These are phyloP conservation scores for Hirundichthys speculiger DNA, from an alignment of 2,113 vertebrate genomes.

Conservation along the genomic window DNA sequence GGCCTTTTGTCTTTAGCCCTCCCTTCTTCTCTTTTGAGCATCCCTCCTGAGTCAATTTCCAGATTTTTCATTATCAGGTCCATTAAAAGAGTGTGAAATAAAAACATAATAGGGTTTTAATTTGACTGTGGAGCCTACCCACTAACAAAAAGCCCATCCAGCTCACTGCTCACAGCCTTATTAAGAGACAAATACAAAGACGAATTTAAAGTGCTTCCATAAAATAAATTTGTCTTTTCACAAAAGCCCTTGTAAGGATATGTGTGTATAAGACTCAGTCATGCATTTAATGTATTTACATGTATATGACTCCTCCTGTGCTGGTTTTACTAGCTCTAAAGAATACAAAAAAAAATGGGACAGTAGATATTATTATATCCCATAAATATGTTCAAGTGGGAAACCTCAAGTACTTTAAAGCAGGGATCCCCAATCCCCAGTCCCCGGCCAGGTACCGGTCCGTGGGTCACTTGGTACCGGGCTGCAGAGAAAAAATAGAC, in stretches of 20 bases:
- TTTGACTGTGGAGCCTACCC: conserved; percentile 68
- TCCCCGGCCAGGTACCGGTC: no score
- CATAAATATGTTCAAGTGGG: conserved; percentile 59
- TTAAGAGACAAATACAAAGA: conserved; percentile 51
- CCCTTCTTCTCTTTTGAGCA: conserved; percentile 6
- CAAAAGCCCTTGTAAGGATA: background rate
- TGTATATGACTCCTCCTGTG: conserved; percentile 16
- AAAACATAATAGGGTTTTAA: conserved; percentile 82
- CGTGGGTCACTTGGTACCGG: no score
- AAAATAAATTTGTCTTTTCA: conserved; percentile 20
- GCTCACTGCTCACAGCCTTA: conserved; percentile 53
- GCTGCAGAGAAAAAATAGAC: no score
- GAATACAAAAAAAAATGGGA: conserved; percentile 34
- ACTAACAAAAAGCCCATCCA: conserved; percentile 52
- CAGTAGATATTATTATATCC: conserved; percentile 38
- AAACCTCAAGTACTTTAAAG: conserved; percentile 62
- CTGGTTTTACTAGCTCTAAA: conserved; percentile 27
- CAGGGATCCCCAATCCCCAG: no score
- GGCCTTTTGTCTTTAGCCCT: no score
- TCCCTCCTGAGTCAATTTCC: conserved; percentile 25
- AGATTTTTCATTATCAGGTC: conserved; percentile 59
- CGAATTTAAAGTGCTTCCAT: conserved; percentile 31
- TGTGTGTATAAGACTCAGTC: conserved; percentile 10
- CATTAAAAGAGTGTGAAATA: conserved; percentile 77
- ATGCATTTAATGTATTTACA: conserved; percentile 25